Base-by-base conservation (phyloP, 1,140 invertebrate genomes). In the Piezodorus guildinii region DNA sequence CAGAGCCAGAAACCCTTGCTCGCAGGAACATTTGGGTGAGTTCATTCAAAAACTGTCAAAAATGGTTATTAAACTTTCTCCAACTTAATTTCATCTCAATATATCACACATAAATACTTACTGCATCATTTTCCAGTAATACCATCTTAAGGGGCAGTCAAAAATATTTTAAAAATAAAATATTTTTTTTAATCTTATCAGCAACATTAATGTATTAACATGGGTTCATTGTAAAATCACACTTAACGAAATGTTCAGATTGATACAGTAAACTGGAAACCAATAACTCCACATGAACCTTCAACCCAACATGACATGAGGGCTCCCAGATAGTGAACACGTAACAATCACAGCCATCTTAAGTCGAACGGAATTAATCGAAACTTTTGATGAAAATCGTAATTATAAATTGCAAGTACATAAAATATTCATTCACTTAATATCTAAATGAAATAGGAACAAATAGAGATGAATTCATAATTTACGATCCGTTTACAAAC, bases 21-120 rank as follows among this genome's bases (percentile, higher is more conserved):
- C 82, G 85, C 70, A 84, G 81, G 72, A 86, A 86, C 65, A 86
- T 73, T 71, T 81, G 82, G 43, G 80, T 81, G 19, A 86, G 76
- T 72, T 84, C 82, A 52, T 72, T 72, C 69, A 86, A 71, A 76
- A 86, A 85, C 83, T 85, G 70, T 71, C 82, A 80, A 66, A 39
- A 66, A 68, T 14, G 65, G 61, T 59, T 62, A 54, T 27, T 27
- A 45, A 59, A 39, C 12, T 39, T 39, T 39, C n/a, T n/a, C 12
- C 4, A 39, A 39, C 6, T 1, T 39, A 39, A 39, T 39, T 39
- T 39, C 1, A 39, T 12, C 12, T 1, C 6, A 10, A 1, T 6
- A 39, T 10, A 12, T 39, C 34, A 39, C 12, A 39, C 34, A 39
- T 39, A 39, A 10, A 60, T 56, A 73, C 71, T 79, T 80, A 85